phyloP scores from a whole-genome alignment of 2,113 vertebrate genomes.

The Gambusia affinis region DNA sequence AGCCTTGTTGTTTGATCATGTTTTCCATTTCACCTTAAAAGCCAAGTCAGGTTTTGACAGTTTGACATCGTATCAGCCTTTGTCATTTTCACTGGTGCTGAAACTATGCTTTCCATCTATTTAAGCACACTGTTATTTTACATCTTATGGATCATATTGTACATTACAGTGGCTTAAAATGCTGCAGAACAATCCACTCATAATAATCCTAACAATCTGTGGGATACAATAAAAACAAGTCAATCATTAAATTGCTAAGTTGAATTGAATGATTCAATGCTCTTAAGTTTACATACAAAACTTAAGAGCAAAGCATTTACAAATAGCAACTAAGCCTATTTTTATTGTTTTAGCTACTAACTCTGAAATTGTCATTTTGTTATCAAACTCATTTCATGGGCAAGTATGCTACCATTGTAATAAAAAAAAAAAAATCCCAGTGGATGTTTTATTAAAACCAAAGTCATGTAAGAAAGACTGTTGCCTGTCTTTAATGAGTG shows the following conservation, averaged over 20 bases:
- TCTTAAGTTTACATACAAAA: too few relatives aligned
- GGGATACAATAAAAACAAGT: background rate
- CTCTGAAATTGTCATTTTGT: background rate
- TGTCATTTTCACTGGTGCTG: conserved; percentile 23
- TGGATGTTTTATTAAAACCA: background rate
- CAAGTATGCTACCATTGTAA: background rate
- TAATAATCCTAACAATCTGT: background rate
- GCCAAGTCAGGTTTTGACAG: background rate
- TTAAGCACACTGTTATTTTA: conserved; percentile 17
- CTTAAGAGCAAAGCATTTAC: too few relatives aligned
- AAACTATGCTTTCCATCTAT: conserved; percentile 13
- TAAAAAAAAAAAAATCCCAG: background rate
- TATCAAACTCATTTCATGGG: background rate
- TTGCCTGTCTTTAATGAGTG: conserved; percentile 22
- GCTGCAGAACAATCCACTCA: background rate
- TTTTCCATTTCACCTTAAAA: background rate
- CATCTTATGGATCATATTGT: background rate
- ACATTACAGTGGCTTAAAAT: background rate
- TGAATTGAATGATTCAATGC: too few relatives aligned
- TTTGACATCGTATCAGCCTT: conserved; percentile 4
- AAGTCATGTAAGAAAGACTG: background rate
- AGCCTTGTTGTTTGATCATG: too few relatives aligned
- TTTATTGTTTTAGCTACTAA: background rate
- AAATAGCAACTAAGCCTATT: too few relatives aligned
- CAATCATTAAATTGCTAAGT: background rate